Base-by-base conservation (phyloP, 2,797 vertebrate genomes). In the Crenuchus spilurus region DNA sequence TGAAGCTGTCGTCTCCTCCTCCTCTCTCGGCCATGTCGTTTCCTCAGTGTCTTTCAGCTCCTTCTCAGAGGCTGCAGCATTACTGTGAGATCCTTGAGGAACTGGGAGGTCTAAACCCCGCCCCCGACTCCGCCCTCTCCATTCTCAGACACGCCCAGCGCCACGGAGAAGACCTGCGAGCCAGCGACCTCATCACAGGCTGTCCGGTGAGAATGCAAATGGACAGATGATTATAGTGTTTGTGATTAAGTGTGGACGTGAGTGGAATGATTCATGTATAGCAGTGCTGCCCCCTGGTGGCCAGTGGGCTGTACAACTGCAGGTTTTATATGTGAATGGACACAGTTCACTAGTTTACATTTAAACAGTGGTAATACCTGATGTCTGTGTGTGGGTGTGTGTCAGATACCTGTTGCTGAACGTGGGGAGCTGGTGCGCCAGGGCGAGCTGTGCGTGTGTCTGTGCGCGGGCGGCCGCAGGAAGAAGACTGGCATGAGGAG, bases 141-240 rank as follows among this genome's bases (percentile, higher is more conserved):
- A 86, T 95, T 83, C 90, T 97, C 37, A 90, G 84, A 76, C 92
- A 94, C 69, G 91, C 91, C 84, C 94, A 94, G 84, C 89, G 84
- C 22, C 92, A 94, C 24, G 95, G 96, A 79, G 90, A 94, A 83
- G 94, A 97, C 86, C 92, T 97, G 76, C 81, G 95, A 72, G 94
- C 94, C 39, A 94, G 93, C 37, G 95, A 97, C 89, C 94, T 95
- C n/a, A 95, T 97, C 81, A 87, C 87, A 16, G 95, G 94, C 71
- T 97, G 95, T 78, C 94, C 94, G 92, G 96, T 97, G 84, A 95
- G 92, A 87, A 72, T 11, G 28, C 26, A 42, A 24, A 28, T 37
- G 26, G 20, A 69, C n/a, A 26, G 3, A 3, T 62, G 8, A 39
- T 51, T 20, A 37, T 22, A 31, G 33, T 1, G 26, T 41, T 31